Base-by-base conservation (phyloP, 2,113 vertebrate genomes). In the Patagioenas fasciata region DNA sequence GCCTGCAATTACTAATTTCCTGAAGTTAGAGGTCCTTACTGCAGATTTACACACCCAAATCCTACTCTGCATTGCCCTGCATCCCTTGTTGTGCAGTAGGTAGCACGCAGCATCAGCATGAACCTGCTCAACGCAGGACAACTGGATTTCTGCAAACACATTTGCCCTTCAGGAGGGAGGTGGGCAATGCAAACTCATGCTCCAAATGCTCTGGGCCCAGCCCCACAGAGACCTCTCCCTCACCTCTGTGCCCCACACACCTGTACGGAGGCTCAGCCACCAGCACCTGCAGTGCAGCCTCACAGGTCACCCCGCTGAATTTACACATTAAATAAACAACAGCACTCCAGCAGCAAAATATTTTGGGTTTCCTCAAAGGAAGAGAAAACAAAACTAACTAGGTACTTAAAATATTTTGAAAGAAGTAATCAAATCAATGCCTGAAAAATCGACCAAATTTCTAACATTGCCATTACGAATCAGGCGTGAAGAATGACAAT, bases 381-480 rank as follows among this genome's bases (percentile, higher is more conserved):
- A 70, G 6, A 25, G 20, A 70, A 71, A 82, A 62, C 15, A 42
- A 54, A 93, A 70, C 2, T 3, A 93, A 70, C 2, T 3, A 28
- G 54, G 19, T 44, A 34, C 15, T 50, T 53, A 67, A 61, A 58
- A 20, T 17, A 51, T 83, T 23, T 62, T 23, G 17, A 67, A 60
- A 61, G 4, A 67, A 65, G 28, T n/a, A 15, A 47, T 57, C 47
- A 58, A 19, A 65, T 20, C 16, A 10, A 81, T 3, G 24, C 29
- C 32, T 21, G 20, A 23, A 62, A 58, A 66, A 3, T 0, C 3
- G 8, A 47, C 31, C 2, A 0, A 4, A 0, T 70, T 69, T 36
- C 48, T 53, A 66, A 73, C 42, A 12, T 8, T 40, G 29, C 15
- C 2, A 3, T 60, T 36, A n/a, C 79, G 38, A 57, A 61, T 14